Conservation (phyloP, 2,797 vertebrate genomes). For the Merluccius polli region DNA sequence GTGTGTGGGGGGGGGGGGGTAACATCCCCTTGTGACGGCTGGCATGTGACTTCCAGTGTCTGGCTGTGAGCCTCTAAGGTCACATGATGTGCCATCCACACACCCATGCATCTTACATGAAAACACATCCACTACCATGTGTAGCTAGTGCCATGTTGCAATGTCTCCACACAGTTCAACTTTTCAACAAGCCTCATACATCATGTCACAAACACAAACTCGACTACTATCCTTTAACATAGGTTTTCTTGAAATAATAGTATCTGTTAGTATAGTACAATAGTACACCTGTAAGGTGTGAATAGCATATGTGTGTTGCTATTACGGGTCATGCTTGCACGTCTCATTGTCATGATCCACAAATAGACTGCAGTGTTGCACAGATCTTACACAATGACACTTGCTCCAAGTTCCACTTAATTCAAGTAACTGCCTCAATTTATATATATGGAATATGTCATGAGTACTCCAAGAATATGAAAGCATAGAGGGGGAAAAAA, state of each 20-base stretch:
- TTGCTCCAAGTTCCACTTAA: neutral
- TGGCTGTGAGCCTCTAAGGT: slow-evolving; percentile 56
- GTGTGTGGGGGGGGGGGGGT: neutral
- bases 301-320: too few relatives aligned
- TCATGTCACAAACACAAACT: neutral
- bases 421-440: too few relatives aligned
- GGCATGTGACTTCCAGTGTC: slow-evolving; percentile 73
- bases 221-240: too few relatives aligned
- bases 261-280: too few relatives aligned
- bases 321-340: too few relatives aligned
- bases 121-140: neutral
- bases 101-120: neutral
- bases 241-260: too few relatives aligned
- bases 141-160: neutral
- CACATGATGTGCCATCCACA: slow-evolving; percentile 59
- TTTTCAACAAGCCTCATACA: neutral
- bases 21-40: slow-evolving; percentile 59
- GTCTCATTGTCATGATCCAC: neutral
- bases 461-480: neutral
- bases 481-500: neutral
- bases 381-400: neutral
- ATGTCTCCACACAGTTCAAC: neutral
- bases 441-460: neutral
- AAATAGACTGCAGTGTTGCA: too few relatives aligned
- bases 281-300: too few relatives aligned